Base-by-base conservation (phyloP, 2,797 vertebrate genomes). In the Tragopan temminckii region DNA sequence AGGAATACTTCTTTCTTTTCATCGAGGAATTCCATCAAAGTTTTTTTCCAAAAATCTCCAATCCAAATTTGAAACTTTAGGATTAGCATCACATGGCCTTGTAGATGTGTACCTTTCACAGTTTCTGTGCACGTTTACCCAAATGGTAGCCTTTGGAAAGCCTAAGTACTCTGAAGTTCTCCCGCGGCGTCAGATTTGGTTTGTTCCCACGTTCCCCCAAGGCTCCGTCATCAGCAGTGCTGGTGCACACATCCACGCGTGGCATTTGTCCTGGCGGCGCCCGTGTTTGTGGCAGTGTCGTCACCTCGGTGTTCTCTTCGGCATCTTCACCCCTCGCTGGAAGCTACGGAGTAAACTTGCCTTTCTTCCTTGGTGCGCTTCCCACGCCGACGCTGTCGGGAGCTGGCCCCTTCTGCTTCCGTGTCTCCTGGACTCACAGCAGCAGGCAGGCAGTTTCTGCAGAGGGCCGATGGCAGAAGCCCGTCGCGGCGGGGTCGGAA, bases 191-290 rank as follows among this genome's bases (percentile, higher is more conserved):
- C 62, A 35, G 55, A 9, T 52, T 53, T 53, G 36, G 25, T 3
- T 14, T 21, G n/a, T 21, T 57, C 31, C 55, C n/a, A 20, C 29
- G 14, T 35, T 31, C 24, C 35, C 38, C 6, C 3, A 11, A 58
- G 35, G 33, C 42, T 57, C 31, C 19, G 1, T 59, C 69, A 0
- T 0, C n/a, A 2, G 10, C 31, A 11, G 31, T 20, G 31, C 53
- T 11, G 52, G 16, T 18, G 53, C 17, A 12, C 69, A 8, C 9
- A 6, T 53, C 18, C 63, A 18, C 5, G 2, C 45, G 13, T 20
- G 23, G 24, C 13, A 1, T n/a, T 61, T 69, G 38, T 18, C 36
- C 29, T 15, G 18, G 38, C 40, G 36, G 3, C 45, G 66, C 1
- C 3, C 3, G 24, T 20, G 11, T 55, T 20, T 20, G 53, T 20